Base-by-base conservation (phyloP, 2,888 invertebrate species). In the Diabrotica balteata region DNA sequence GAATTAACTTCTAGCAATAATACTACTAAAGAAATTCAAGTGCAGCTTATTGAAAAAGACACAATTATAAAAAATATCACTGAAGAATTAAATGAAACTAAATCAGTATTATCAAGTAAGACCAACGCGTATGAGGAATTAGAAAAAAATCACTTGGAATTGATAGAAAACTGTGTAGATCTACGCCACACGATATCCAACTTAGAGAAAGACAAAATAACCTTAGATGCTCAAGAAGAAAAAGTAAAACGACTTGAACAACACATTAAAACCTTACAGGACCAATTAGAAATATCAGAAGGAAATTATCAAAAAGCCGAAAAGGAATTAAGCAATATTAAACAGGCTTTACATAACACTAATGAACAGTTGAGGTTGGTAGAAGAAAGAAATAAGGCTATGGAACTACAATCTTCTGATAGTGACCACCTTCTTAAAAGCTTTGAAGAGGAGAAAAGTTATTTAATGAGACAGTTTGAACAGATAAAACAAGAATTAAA, bases 21-120 rank as follows among this genome's bases (percentile, higher is more conserved):
- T 8, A 76, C 71, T 22, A 44, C 71, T 2, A 84, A 83, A 73
- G 86, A 87, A 69, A 72, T 86, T 57, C 86, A 88, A 72, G 80
- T 82, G 69, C 86, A 86, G 80, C 81, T 83, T 54, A 84, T 86
- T 74, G 85, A 86, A 78, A 85, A 83, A 59, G 85, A 86, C 68
- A 81, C 84, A 63, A 80, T 85, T 63, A 84, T 85, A 64, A 78
- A 78, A 62, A 82, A 77, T 51, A 75, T 82, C 4, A 63, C 47
- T 0, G 70, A 69, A 43, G 75, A 77, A 55, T 49, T 66, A 68
- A 74, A 57, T 74, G 82, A 64, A 9, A 44, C 70, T 42, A 72
- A 70, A 64, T 68, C 61, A 8, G 73, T 76, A 52, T 63, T 81
- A 45, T 11, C 65, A 2, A 63, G 66, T 17, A 75, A 74, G 59